Evolutionary conservation across 1,140 invertebrate genomes (phyloP), one percentile per base, ranked within the genome.

Genomic region (Pollicipes pollicipes): DNA sequence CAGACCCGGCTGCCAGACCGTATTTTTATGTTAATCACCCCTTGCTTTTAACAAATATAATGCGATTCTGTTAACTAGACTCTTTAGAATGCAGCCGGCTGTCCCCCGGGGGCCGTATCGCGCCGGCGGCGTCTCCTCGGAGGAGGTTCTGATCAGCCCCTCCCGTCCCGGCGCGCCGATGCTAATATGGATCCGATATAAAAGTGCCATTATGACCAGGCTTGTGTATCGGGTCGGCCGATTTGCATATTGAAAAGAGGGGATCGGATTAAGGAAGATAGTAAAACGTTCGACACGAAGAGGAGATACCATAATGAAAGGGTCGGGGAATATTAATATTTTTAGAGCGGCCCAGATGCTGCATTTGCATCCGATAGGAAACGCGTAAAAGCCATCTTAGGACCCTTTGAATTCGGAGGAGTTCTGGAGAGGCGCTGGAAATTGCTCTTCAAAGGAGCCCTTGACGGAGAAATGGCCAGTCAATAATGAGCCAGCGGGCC

Each of bases 21-120:
- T 58, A 58, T 58, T 58, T 58, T 58, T 58, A 58, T 58, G 45
- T 58, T 58, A 58, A 58, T 58, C 45, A 58, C 45, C 45, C 45
- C 24, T 58, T 58, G 45, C 45, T 58, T 58, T 58, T 58, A 58
- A 58, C 45, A 58, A 58, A 58, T 58, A 58, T 58, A 58, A 58
- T 58, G 45, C 24, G 45, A 58, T 58, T 58, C 45, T 58, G 45
- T 58, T 58, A 58, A 58, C 45, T 58, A 58, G 45, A 10, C 45
- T 58, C 45, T 58, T 58, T 58, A 58, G 45, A 58, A 58, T 58
- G 45, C 45, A 58, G 45, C 45, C 45, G 45, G 45, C 13, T 3
- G 45, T 58, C 45, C 45, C 45, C 45, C 13, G 45, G 45, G 45
- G 6, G 45, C 45, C 45, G 45, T 58, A 58, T 58, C 45, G 45